Evolutionary conservation across 2,113 vertebrate genomes (phyloP).

Genomic region (Halichoeres trimaculatus): DNA sequence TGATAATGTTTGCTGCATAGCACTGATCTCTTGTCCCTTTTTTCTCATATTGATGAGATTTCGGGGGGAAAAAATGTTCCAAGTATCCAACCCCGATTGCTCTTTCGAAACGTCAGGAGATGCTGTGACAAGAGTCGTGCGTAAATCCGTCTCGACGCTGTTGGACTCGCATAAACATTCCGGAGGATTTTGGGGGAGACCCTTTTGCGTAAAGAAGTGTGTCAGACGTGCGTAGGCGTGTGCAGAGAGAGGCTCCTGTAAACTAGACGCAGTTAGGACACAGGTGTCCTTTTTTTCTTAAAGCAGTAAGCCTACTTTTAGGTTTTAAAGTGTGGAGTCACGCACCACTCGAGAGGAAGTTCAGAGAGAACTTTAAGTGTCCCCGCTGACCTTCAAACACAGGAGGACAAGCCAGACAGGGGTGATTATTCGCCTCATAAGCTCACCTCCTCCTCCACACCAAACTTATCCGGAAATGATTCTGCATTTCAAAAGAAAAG

Average conservation of each 20-base stretch:
- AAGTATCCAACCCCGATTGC: slow-evolving; percentile 2
- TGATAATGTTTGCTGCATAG: slow-evolving; percentile 43
- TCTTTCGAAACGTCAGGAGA: neutral
- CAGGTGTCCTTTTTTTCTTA: neutral
- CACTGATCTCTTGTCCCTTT: neutral
- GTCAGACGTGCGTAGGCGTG: slow-evolving; percentile 65
- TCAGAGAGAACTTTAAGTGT: slow-evolving; percentile 15
- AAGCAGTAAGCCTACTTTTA: neutral
- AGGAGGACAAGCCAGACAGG: slow-evolving; percentile 16
- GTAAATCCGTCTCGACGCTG: slow-evolving; percentile 19
- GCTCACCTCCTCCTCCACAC: slow-evolving; percentile 24
- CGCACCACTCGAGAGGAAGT: slow-evolving; percentile 10
- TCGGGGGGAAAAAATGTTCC: neutral
- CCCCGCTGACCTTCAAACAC: slow-evolving; percentile 13
- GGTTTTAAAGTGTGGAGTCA: neutral
- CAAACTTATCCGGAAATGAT: neutral
- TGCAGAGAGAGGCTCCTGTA: slow-evolving; percentile 32
- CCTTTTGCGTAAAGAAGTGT: slow-evolving; percentile 69
- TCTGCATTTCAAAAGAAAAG: slow-evolving; percentile 3
- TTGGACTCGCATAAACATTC: slow-evolving; percentile 35
- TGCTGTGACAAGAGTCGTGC: slow-evolving; percentile 45
- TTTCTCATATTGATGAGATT: slow-evolving; percentile 8
- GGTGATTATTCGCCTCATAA: slow-evolving; percentile 9
- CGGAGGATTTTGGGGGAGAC: slow-evolving; percentile 67
- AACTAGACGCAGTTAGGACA: slow-evolving; percentile 26